These are phyloP conservation scores for Apeltes quadracus DNA, from an alignment of 2,113 vertebrate species.

Conservation along the genomic window DNA sequence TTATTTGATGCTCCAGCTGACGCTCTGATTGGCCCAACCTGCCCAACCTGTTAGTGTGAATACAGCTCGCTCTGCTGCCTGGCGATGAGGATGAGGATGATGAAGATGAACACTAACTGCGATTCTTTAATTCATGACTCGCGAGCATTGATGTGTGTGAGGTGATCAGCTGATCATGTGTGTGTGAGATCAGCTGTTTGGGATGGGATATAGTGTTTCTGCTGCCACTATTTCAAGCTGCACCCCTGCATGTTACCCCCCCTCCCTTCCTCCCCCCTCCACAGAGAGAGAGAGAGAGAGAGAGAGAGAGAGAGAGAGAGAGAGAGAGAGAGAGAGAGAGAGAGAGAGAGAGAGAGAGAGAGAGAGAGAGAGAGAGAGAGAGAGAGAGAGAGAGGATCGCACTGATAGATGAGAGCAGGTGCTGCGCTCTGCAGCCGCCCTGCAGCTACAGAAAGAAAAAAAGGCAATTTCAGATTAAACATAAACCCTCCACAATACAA, in stretches of 20 bases:
- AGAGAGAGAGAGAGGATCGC: slow-evolving; percentile 32
- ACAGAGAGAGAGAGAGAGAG: slow-evolving; percentile 28
- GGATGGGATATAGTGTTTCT: slow-evolving; percentile 73
- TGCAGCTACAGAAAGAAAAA: slow-evolving; percentile 70
- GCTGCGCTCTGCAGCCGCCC: slow-evolving; percentile 78
- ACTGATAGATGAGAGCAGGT: slow-evolving; percentile 79
- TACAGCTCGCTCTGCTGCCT: no score
- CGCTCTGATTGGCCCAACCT: no score
- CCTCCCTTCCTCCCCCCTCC: slow-evolving; percentile 26
- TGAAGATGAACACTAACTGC: no score
- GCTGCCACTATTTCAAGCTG: slow-evolving; percentile 70
- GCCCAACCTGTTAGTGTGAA: no score
- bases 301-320: no score
- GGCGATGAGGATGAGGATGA: no score
- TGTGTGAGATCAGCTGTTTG: slow-evolving; percentile 75
- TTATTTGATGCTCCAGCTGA: no score
- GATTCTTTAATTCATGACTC: no score
- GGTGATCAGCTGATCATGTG: slow-evolving; percentile 68
- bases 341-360: no score
- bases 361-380: no score
- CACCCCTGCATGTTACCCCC: slow-evolving; percentile 79
- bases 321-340: no score
- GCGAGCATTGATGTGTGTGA: no score
- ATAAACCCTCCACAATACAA: slow-evolving; percentile 82
- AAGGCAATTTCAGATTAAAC: slow-evolving; percentile 87